Evolutionary conservation across 2,888 invertebrate species (phyloP), one percentile per base, ranked within the genome.

Genomic region (Lordiphosa andalusiaca): DNA sequence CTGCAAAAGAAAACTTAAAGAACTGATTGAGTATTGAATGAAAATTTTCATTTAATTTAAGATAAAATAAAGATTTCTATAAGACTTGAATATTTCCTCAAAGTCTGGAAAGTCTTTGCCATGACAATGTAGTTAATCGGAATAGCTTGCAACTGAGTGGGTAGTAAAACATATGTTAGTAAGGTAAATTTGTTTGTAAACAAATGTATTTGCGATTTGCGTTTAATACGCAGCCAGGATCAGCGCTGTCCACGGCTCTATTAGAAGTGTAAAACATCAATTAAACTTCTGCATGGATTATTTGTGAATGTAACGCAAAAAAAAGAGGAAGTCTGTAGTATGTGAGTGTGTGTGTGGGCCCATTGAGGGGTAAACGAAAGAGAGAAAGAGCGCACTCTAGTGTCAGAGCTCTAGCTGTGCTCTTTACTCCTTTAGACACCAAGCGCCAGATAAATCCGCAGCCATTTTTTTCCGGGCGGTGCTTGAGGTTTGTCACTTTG

Each of bases 401-500:
- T 13, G 13, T 12, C 19, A 4, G 6, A 3, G 1, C 21, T 39
- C 38, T 70, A 69, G 76, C 51, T 37, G 47, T 35, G 33, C 67
- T 67, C 56, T 47, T 85, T 49, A 21, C 60, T 50, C 85, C 7
- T 25, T 30, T 4, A n/a, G 13, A 10, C 2, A 2, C 21, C 23
- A 44, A 38, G 48, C 66, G 33, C 42, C 46, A 80, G 85, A 82
- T 84, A 84, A 82, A 75, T 71, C 47, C 57, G 84, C 85, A 81
- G 85, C 84, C 81, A 83, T 85, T 77, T 82, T 83, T 73, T 64
- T 67, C 66, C 69, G 63, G 85, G 84, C 85, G 85, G 81, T 55
- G 76, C 81, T 71, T 64, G 56, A 16, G 33, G 36, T 40, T 19
- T 49, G 62, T 36, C 42, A 39, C 44, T 48, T 37, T 44, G 54